Percentiles rank a stretch among this genome's conserved stretches.
phyloP scores from a whole-genome alignment of 2,888 invertebrate genomes.

The Troilus luridus region DNA sequence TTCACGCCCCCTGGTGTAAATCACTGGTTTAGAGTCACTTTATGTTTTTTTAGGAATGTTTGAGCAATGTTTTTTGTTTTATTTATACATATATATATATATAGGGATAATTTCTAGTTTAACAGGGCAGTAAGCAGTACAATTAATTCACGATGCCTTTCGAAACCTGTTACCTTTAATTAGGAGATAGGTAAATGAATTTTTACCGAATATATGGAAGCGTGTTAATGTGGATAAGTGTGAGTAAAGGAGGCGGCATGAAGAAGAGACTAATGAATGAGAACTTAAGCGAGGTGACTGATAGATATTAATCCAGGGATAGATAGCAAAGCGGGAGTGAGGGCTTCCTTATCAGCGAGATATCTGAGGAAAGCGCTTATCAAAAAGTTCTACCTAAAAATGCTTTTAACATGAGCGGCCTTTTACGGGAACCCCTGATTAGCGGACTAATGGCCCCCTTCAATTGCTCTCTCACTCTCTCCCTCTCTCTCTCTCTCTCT shows the following conservation, averaged over 20 bases:
- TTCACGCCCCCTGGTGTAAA: too few species aligned
- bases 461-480: conserved; percentile 37
- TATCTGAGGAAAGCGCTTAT: conserved; percentile 37
- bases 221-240: background rate
- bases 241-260: conserved; percentile 9
- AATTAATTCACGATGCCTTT: background rate
- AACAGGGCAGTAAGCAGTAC: too few species aligned
- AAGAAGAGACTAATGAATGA: conserved; percentile 17
- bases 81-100: too few species aligned
- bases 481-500: background rate
- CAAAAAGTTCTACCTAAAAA: conserved; percentile 53
- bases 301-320: conserved; percentile 13
- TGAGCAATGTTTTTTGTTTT: too few species aligned
- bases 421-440: conserved; percentile 46
- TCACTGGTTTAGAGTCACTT: too few species aligned
- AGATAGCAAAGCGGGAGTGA: background rate
- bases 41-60: too few species aligned
- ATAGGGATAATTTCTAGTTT: too few species aligned
- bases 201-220: background rate
- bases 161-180: background rate
- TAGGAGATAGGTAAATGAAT: background rate
- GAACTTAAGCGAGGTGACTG: background rate
- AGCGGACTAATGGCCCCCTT: conserved; percentile 22
- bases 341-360: background rate
- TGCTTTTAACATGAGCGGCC: conserved; percentile 48